These are phyloP conservation scores for Heliconius charithonia DNA, from an alignment of 2,888 invertebrate genomes.

Conservation along the genomic window DNA sequence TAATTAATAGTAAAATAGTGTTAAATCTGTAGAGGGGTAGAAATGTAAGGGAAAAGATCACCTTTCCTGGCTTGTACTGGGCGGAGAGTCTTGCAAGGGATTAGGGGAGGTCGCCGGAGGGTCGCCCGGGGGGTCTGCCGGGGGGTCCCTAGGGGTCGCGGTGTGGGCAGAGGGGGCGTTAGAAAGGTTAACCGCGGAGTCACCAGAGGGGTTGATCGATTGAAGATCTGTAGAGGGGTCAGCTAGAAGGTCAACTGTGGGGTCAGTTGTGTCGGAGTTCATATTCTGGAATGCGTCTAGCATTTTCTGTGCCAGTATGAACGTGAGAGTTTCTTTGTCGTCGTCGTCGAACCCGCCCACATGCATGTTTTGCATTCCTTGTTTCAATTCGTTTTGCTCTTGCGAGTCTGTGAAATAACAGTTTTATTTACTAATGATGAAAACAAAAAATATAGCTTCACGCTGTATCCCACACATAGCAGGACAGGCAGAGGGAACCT, in stretches of 20 bases:
- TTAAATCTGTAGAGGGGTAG: background rate
- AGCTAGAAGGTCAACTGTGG: background rate
- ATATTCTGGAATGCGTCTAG: conserved; percentile 71
- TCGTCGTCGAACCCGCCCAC: conserved; percentile 40
- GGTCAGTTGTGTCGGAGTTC: conserved; percentile 52
- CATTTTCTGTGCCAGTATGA: conserved; percentile 67
- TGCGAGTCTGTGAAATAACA: conserved; percentile 16
- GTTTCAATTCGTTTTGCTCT: conserved; percentile 38
- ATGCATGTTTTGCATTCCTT: conserved; percentile 43
- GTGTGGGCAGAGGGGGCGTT: background rate
- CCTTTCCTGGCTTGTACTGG: conserved; percentile 21
- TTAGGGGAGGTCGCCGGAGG: background rate
- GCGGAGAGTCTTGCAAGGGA: conserved; percentile 5
- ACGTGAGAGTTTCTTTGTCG: conserved; percentile 44
- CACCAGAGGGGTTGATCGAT: background rate
- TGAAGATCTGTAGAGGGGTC: conserved; percentile 19
- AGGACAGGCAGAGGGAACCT: too few species aligned
- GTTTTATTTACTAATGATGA: background rate
- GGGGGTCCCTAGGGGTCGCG: background rate
- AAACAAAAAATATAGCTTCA: background rate
- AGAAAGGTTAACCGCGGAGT: conserved; percentile 5
- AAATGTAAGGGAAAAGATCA: conserved; percentile 12
- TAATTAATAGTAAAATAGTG: background rate
- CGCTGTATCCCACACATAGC: too few species aligned
- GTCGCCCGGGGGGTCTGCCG: background rate